Conservation (phyloP, 2,113 vertebrate species). For the Xiphophorus maculatus region DNA sequence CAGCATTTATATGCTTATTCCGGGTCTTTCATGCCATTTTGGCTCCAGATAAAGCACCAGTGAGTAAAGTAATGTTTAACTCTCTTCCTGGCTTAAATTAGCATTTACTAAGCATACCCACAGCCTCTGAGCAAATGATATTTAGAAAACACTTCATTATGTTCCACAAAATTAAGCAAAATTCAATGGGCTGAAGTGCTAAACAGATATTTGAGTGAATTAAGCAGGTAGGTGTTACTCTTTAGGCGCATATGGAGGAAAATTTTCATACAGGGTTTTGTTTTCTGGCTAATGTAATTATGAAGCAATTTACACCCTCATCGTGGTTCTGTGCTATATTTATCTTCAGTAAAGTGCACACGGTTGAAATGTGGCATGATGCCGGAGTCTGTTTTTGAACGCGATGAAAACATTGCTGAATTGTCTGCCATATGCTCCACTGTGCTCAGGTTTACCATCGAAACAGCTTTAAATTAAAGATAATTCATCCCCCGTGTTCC, state of each 20-base stretch:
- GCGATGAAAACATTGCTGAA: slow-evolving; percentile 64
- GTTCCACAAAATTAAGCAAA: slow-evolving; percentile 21
- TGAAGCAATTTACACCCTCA: slow-evolving; percentile 64
- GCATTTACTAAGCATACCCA: neutral
- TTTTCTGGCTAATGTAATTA: slow-evolving; percentile 62
- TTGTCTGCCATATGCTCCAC: slow-evolving; percentile 73
- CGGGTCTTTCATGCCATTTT: neutral
- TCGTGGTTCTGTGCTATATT: slow-evolving; percentile 59
- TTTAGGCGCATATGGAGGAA: slow-evolving; percentile 38
- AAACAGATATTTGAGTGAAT: slow-evolving; percentile 40
- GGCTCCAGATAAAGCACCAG: neutral
- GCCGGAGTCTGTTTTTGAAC: slow-evolving; percentile 67
- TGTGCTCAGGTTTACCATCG: slow-evolving; percentile 65
- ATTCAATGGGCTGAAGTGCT: slow-evolving; percentile 18
- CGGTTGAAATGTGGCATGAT: slow-evolving; percentile 68
- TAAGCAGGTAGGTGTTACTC: slow-evolving; percentile 48
- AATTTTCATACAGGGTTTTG: slow-evolving; percentile 45
- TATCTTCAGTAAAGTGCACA: slow-evolving; percentile 68
- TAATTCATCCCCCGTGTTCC: slow-evolving; percentile 49
- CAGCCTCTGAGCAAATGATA: slow-evolving; percentile 9
- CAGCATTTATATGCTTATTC: neutral
- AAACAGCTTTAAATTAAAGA: slow-evolving; percentile 56
- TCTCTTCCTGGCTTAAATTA: slow-evolving; percentile 3
- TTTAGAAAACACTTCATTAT: slow-evolving; percentile 23
- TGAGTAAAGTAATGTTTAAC: neutral